Percentiles rank a stretch among this genome's conserved stretches.
These are phyloP conservation scores for Odocoileus hemionus DNA, from an alignment of 2,113 vertebrate genomes.

Conservation along the genomic window DNA sequence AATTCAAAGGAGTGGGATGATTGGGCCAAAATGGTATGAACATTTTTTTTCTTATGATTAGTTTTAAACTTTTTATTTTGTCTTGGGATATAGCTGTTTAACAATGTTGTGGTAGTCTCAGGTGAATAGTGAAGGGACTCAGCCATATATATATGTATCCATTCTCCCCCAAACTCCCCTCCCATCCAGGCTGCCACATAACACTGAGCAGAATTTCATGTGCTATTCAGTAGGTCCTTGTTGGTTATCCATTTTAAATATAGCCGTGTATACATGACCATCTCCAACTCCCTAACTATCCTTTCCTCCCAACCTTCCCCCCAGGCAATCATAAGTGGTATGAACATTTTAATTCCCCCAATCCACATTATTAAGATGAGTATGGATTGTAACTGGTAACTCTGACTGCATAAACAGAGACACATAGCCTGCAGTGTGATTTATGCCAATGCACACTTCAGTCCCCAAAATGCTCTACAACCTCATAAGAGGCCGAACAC, in stretches of 20 bases:
- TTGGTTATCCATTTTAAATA: neutral
- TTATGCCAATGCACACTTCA: neutral
- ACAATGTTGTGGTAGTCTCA: neutral
- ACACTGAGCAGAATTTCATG: neutral
- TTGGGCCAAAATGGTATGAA: neutral
- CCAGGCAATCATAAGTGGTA: neutral
- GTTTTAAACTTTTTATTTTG: neutral
- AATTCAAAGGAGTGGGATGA: neutral
- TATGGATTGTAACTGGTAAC: neutral
- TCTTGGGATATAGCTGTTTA: neutral
- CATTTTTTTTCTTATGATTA: neutral
- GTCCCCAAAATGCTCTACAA: neutral
- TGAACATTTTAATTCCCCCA: neutral
- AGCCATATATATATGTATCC: neutral
- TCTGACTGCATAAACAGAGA: neutral
- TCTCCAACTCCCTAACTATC: neutral
- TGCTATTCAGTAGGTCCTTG: neutral
- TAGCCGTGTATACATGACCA: rapidly evolving
- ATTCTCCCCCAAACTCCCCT: neutral
- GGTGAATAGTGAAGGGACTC: neutral
- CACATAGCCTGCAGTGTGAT: neutral
- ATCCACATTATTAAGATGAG: neutral
- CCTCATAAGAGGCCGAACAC: neutral
- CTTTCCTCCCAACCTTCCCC: neutral
- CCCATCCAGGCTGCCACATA: neutral